Conservation (phyloP, 2,888 invertebrate species). For the Brachypterus glaber region DNA sequence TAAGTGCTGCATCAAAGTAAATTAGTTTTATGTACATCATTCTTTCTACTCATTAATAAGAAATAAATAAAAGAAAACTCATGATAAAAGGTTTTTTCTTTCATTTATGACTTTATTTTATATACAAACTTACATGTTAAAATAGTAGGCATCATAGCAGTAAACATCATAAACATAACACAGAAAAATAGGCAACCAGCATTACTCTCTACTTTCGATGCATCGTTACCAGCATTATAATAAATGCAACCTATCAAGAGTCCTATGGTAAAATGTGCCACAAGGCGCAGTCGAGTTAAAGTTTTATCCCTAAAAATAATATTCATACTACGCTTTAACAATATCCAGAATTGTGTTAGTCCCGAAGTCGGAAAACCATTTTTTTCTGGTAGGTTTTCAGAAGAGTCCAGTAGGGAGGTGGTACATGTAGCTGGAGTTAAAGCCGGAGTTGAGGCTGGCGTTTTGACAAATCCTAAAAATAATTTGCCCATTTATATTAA, state of each 20-base stretch:
- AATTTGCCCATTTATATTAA: no score
- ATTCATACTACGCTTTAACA: constrained; percentile 73
- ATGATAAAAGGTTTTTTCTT: background rate
- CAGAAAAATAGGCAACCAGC: constrained; percentile 94
- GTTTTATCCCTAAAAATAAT: constrained; percentile 80
- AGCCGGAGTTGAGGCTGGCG: constrained; percentile 34
- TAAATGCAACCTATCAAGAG: constrained; percentile 88
- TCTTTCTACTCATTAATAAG: background rate
- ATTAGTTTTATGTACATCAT: no score
- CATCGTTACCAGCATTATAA: constrained; percentile 87
- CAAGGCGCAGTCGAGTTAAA: constrained; percentile 78
- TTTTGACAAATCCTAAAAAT: constrained; percentile 29
- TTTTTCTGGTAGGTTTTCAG: constrained; percentile 46
- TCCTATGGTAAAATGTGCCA: constrained; percentile 81
- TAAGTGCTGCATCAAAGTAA: no score
- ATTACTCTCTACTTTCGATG: constrained; percentile 89
- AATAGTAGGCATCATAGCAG: constrained; percentile 97
- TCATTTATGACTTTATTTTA: background rate
- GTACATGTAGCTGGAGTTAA: constrained; percentile 43
- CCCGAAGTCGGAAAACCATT: constrained; percentile 65
- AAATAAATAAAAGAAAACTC: background rate
- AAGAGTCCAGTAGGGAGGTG: constrained; percentile 41
- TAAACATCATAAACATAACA: constrained; percentile 93
- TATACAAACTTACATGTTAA: constrained; percentile 92
- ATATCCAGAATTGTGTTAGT: constrained; percentile 77